Percentiles rank a stretch among this genome's conserved stretches.
Evolutionary conservation across 2,888 invertebrate species (phyloP).

Genomic region (Arge pagana): DNA sequence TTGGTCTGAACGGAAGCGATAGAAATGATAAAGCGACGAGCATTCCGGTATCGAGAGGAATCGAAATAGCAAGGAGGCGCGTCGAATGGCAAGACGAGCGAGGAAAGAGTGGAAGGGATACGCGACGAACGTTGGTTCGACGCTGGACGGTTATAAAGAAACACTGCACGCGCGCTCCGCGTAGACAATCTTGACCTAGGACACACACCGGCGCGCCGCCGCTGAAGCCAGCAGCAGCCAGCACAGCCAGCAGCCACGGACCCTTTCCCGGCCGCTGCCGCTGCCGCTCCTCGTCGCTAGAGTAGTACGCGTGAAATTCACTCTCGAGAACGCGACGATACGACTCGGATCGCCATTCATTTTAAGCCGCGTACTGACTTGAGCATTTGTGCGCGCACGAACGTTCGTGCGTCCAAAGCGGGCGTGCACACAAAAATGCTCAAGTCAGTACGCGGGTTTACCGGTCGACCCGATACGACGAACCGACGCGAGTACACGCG

Average conservation of each 20-base stretch:
- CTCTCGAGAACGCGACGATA: slow-evolving; percentile 38
- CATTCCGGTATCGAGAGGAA: slow-evolving; percentile 30
- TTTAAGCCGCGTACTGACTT: slow-evolving; percentile 7
- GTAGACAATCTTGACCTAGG: slow-evolving; percentile 53
- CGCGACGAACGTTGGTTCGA: slow-evolving; percentile 2
- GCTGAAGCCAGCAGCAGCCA: slow-evolving; percentile 28
- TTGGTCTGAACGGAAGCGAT: no score
- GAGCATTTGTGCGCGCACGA: no score
- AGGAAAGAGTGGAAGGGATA: no score
- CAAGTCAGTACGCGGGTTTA: no score
- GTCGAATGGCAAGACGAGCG: no score
- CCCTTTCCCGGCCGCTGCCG: no score
- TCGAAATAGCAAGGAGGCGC: slow-evolving; percentile 46
- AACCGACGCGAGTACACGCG: no score
- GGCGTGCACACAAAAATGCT: no score
- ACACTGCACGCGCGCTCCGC: slow-evolving; percentile 17
- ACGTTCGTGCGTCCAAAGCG: no score
- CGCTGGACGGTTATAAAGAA: slow-evolving; percentile 14
- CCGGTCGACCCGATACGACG: no score
- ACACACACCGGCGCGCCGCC: slow-evolving; percentile 50
- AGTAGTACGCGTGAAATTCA: neutral
- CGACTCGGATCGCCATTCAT: slow-evolving; percentile 11
- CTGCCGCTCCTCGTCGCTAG: neutral
- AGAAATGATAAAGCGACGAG: no score
- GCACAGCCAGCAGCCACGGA: no score